A percentile compares a stretch with the other conserved stretches of the same genome.
Evolutionary conservation across 2,113 vertebrate genomes (phyloP).

Genomic region (Henicopernis longicauda): DNA sequence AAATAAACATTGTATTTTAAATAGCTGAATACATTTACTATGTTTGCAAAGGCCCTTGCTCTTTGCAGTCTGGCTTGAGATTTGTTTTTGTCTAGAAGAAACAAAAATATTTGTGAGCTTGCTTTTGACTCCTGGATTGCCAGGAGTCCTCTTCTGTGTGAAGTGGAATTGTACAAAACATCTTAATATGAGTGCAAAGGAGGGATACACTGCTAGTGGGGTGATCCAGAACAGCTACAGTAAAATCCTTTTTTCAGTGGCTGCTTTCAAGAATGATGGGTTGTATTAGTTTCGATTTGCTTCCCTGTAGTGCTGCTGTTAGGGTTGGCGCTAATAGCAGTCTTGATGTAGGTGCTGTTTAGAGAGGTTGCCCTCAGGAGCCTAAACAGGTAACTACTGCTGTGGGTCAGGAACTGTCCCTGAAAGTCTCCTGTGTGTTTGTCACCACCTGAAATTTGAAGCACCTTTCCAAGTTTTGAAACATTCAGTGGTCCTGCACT

Average conservation of each 20-base stretch:
- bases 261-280: not conserved
- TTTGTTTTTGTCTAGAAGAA: constrained; percentile 23
- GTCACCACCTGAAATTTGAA: not conserved
- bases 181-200: not conserved
- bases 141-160: not conserved
- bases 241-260: not conserved
- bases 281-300: fast-evolving
- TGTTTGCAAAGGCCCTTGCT: constrained; percentile 39
- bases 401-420: not conserved
- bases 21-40: constrained; percentile 21
- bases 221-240: not conserved
- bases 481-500: not conserved
- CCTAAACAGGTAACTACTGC: not conserved
- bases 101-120: constrained; percentile 2
- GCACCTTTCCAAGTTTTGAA: not conserved
- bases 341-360: not conserved
- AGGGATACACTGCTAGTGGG: not conserved
- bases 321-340: fast-evolving
- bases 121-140: not conserved
- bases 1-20: constrained; percentile 61
- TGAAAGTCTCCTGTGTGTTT: not conserved
- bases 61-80: not conserved
- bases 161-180: not conserved
- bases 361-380: not conserved
- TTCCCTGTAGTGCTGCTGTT: not conserved